phyloP scores from a whole-genome alignment of 2,888 invertebrate species.

The Tuberolachnus salignus region DNA sequence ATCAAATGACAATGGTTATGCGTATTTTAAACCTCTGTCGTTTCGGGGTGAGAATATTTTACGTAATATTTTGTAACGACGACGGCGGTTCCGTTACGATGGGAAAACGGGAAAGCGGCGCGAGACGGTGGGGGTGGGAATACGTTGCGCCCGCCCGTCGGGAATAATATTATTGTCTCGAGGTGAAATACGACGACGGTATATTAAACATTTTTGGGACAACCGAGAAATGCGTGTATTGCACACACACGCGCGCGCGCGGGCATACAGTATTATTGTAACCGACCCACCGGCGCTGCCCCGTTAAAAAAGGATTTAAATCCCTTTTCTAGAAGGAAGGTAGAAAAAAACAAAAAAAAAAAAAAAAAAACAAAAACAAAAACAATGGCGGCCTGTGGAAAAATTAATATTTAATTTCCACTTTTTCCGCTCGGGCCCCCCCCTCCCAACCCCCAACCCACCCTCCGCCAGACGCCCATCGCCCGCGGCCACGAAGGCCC shows the following conservation, averaged over 20 bases:
- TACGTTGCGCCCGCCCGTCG: not conserved
- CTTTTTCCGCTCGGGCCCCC: conserved; percentile 15
- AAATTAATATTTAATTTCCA: conserved; percentile 55
- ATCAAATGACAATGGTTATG: not conserved
- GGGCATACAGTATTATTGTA: too few species aligned
- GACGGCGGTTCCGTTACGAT: not conserved
- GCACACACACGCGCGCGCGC: too few species aligned
- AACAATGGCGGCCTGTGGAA: conserved; percentile 35
- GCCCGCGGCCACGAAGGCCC: not conserved
- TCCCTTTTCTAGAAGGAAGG: conserved; percentile 21
- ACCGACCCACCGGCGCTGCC: too few species aligned
- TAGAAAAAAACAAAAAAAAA: not conserved
- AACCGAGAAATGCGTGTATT: conserved; percentile 6
- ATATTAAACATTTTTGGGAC: not conserved
- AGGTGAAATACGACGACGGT: not conserved
- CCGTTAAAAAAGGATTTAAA: conserved; percentile 51
- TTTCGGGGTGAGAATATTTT: not conserved
- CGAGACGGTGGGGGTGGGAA: not conserved
- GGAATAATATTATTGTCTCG: conserved; percentile 26
- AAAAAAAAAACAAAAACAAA: conserved; percentile 32
- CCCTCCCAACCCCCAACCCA: too few species aligned
- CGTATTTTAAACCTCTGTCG: not conserved
- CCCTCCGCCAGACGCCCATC: too few species aligned
- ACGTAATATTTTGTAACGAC: not conserved
- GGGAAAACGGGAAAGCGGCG: not conserved